Conservation (phyloP, 2,888 invertebrate genomes). For the Cerastis leucographa region DNA sequence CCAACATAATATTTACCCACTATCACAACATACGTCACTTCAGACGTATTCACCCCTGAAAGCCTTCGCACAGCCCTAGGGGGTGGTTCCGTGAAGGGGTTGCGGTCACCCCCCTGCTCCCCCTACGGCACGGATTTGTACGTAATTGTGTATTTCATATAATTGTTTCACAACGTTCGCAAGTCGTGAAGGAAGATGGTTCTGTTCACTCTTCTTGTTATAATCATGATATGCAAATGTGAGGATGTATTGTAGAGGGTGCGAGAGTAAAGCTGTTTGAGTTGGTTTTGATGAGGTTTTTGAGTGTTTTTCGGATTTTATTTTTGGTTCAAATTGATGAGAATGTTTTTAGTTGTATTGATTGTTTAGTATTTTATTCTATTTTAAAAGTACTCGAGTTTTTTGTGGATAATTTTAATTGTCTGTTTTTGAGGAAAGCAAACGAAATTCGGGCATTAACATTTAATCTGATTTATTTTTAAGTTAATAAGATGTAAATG, state of each 20-base stretch:
- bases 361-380: not conserved
- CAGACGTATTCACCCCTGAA: constrained; percentile 22
- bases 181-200: constrained; percentile 52
- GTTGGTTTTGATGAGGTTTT: constrained; percentile 4
- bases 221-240: constrained; percentile 41
- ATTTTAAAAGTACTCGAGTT: not conserved
- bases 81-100: constrained; percentile 66
- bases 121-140: constrained; percentile 70
- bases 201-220: constrained; percentile 38
- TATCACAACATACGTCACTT: constrained; percentile 9
- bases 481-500: no score
- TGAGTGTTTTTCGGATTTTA: not conserved
- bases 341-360: not conserved
- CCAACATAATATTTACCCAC: constrained; percentile 9
- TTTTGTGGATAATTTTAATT: not conserved
- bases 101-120: constrained; percentile 61
- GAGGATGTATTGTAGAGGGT: constrained; percentile 7
- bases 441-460: no score
- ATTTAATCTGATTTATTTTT: not conserved
- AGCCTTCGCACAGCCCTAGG: constrained; percentile 58
- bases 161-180: constrained; percentile 76
- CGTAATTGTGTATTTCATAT: constrained; percentile 72
- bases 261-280: not conserved
- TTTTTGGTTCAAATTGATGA: not conserved
- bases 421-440: not conserved